Conservation (phyloP, 2,888 invertebrate genomes). For the Synanthedon andrenaeformis region DNA sequence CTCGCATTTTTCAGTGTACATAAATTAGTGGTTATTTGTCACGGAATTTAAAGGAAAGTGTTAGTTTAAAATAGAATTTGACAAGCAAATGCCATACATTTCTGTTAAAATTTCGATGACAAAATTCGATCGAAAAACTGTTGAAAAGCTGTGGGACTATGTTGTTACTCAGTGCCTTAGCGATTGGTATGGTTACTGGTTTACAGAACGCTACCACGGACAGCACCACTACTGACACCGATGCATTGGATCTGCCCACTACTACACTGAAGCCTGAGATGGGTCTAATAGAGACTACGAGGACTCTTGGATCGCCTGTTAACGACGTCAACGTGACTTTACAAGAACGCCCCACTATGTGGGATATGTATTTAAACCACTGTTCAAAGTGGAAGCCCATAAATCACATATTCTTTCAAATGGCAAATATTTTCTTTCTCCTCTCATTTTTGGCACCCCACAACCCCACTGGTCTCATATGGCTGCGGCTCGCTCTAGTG, state of each 20-base stretch:
- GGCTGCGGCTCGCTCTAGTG: slow-evolving; percentile 80
- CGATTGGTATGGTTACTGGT: slow-evolving; percentile 57
- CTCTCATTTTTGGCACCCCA: slow-evolving; percentile 85
- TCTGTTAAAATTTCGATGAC: slow-evolving; percentile 28
- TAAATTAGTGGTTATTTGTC: slow-evolving; percentile 15
- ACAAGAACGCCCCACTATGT: slow-evolving; percentile 57
- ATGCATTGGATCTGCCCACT: slow-evolving; percentile 39
- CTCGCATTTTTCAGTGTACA: slow-evolving; percentile 10
- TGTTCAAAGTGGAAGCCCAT: slow-evolving; percentile 76
- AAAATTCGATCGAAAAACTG: slow-evolving; percentile 26
- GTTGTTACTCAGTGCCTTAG: slow-evolving; percentile 66
- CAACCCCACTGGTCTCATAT: slow-evolving; percentile 80
- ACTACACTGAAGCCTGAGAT: slow-evolving; percentile 37
- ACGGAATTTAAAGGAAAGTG: neutral
- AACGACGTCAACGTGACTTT: slow-evolving; percentile 55
- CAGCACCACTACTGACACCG: slow-evolving; percentile 43
- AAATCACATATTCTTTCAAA: slow-evolving; percentile 87
- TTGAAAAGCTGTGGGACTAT: slow-evolving; percentile 54
- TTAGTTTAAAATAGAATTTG: neutral
- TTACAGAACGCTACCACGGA: slow-evolving; percentile 58
- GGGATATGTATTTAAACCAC: slow-evolving; percentile 65
- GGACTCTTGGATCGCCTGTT: slow-evolving; percentile 28
- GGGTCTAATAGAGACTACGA: slow-evolving; percentile 52
- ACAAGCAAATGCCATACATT: neutral
- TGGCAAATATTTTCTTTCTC: slow-evolving; percentile 86